Percentiles rank a stretch among this genome's conserved stretches.
Evolutionary conservation across 2,797 vertebrate species (phyloP).

Genomic region (Chaetophractus vellerosus): DNA sequence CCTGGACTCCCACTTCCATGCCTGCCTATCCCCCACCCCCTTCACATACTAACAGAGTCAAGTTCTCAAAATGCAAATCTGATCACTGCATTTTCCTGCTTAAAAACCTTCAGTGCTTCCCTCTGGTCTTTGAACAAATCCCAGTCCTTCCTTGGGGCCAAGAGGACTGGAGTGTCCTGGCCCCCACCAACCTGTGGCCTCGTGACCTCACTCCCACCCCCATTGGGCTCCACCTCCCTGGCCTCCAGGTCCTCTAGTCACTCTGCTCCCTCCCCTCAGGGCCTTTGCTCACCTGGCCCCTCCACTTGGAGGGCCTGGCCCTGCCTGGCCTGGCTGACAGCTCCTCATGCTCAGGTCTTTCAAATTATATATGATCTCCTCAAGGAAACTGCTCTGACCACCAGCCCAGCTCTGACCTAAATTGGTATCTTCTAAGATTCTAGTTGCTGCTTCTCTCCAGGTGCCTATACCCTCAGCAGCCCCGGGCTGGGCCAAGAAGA

Average conservation of each 20-base stretch:
- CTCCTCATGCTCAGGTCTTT: not conserved
- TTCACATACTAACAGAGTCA: not conserved
- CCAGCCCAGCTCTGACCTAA: not conserved
- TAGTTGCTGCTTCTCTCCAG: not conserved
- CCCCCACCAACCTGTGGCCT: not conserved
- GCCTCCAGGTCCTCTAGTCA: too few relatives aligned
- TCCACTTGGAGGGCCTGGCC: not conserved
- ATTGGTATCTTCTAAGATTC: constrained; percentile 48
- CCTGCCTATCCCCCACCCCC: too few relatives aligned
- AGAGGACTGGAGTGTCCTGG: too few relatives aligned
- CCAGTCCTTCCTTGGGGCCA: not conserved
- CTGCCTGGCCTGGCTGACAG: too few relatives aligned
- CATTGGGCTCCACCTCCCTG: not conserved
- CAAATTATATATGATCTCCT: not conserved
- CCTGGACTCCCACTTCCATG: too few relatives aligned
- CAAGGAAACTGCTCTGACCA: constrained; percentile 5
- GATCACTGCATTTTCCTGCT: not conserved
- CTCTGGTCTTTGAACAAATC: not conserved
- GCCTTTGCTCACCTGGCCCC: not conserved
- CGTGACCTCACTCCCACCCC: too few relatives aligned
- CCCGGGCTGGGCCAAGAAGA: too few relatives aligned
- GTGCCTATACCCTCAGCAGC: too few relatives aligned
- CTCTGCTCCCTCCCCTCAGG: not conserved
- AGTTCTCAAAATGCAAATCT: not conserved
- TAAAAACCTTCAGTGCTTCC: too few relatives aligned